Base-by-base conservation (phyloP, 2,113 vertebrate genomes). In the Anolis carolinensis region DNA sequence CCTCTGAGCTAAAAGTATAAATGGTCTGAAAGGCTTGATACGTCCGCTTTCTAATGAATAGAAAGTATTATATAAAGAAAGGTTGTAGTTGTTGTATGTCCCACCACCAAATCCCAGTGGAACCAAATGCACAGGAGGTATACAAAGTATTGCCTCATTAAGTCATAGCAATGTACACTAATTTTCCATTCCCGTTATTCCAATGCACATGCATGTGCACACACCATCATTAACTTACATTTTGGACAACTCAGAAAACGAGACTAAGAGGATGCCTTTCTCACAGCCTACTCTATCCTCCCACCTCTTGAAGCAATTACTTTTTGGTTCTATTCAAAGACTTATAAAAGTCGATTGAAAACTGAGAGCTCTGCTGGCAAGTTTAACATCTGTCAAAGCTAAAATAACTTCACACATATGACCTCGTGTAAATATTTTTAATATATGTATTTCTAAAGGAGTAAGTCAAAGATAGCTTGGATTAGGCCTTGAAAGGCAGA, bases 401-500 rank as follows among this genome's bases (percentile, higher is more conserved):
- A 32, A 25, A 88, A 75, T 55, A 91, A 91, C 30, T 89, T 87
- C 76, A 72, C 70, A 92, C 88, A 52, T 86, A 77, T 30, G 82
- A 55, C 55, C 86, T 23, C 11, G 5, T 83, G 21, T 55, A 91
- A 32, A 16, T 83, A 78, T 84, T 93, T 55, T 50, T 39, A 75
- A 78, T 44, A 44, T 44, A 44, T 44, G 39, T 52, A 30, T 32
- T 63, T 71, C 71, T n/a, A n/a, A 79, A 71, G 83, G 84, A 89
- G 86, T 74, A 75, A 91, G 44, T 62, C 82, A 50, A 89, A 93
- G 50, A 79, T 91, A 95, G 88, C 71, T 93, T 81, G 82, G 87
- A 93, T 91, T 90, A 92, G 86, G 94, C n/a, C 44, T 91, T 90
- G 92, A 87, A 91, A 93, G 90, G 89, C 32, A 71, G 68, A 73